Base-by-base conservation (phyloP, 2,797 vertebrate species). In the Dipus sagitta region DNA sequence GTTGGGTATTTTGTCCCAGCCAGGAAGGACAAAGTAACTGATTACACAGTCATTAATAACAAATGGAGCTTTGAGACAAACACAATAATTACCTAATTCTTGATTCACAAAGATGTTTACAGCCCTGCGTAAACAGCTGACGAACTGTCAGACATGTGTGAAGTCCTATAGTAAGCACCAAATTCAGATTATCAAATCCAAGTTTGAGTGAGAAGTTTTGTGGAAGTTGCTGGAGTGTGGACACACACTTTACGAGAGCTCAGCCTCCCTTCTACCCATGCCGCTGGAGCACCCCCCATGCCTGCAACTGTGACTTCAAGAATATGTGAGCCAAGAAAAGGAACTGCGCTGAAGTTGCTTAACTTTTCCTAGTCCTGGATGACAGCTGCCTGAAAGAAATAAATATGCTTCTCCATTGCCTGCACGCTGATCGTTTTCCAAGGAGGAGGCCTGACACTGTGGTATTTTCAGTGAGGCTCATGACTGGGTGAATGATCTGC, bases 321-420 rank as follows among this genome's bases (percentile, higher is more conserved):
- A 76, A 82, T 14, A 10, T 1, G 1, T 68, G 30, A 88, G 28
- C 21, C n/a, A 6, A 18, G 21, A 18, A 74, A 68, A 94, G 15
- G 9, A 80, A 32, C 20, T 85, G 10, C 12, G 4, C 32, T 75
- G 86, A 42, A 42, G 6, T 38, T 32, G 1, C 26, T 86, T 30
- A 30, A 6, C 4, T 76, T 79, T 64, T 42, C 18, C 65, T n/a
- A 68, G 6, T 78, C 65, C 47, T 54, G 10, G 14, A 23, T 93
- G n/a, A 82, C 34, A 83, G 86, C 62, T 72, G 17, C n/a, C 60
- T 92, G 30, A 58, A 82, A 42, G 62, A 74, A 78, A 85, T 52
- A 54, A 93, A 54, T 58, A 75, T 17, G 30, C 0, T 20, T 81
- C 23, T 86, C 21, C 67, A 5, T 42, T 62, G 11, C 26, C 11